Evolutionary conservation across 2,113 vertebrate genomes (phyloP), one percentile per base, ranked within the genome.

Genomic region (Melanotaenia duboulayi): DNA sequence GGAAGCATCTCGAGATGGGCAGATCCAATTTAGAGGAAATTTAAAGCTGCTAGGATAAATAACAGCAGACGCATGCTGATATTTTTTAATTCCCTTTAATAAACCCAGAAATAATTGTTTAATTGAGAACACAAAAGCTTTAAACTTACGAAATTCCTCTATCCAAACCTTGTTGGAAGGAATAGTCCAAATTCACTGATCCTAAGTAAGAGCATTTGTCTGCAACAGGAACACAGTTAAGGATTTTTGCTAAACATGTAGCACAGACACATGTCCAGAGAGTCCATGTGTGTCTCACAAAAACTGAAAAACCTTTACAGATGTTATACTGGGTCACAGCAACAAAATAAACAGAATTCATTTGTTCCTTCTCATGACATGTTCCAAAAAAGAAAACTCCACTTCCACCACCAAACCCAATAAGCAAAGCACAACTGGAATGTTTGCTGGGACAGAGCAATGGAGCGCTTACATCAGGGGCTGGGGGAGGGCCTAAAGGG

Each of bases 21-120:
- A 56, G 39, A 63, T 44, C 57, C 25, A 68, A 72, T 73, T 28
- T 59, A 75, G 63, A 70, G 11, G n/a, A 37, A 40, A 64, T 42
- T 48, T 37, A 55, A 44, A 54, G 17, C 13, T 39, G 37, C n/a
- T 52, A 76, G 60, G 25, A 61, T 32, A 37, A 12, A 25, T 14
- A 35, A 19, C 25, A 65, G 42, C 22, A n/a, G 76, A 57, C 16
- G 13, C n/a, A 58, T 50, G 56, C 28, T 72, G 44, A 66, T 46
- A 55, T 61, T 60, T 22, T 52, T 37, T n/a, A n/a, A n/a, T n/a
- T n/a, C 28, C 28, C 28, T 28, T 28, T 28, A 28, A 28, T 4
- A 28, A 28, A 28, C n/a, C n/a, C 3, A 28, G 28, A 28, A 28
- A 28, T 28, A 6, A 28, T 28, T 6, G 6, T 28, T 28, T 28